Percentiles rank a stretch among this genome's conserved stretches.
Conservation (phyloP, 1,140 invertebrate genomes). For the Drosophila navojoa region DNA sequence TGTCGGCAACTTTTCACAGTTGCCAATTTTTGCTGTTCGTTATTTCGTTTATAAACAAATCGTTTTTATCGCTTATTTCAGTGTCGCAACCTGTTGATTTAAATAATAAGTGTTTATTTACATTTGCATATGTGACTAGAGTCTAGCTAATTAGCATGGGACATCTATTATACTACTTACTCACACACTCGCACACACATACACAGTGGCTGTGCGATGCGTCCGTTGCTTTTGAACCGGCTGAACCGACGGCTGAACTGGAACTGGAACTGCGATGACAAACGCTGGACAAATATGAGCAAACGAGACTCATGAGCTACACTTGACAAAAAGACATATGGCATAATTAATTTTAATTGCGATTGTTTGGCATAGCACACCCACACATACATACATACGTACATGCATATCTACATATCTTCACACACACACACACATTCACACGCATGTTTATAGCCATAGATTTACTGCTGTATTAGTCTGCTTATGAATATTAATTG, state of each 20-base stretch:
- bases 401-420: neutral
- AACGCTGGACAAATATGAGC: constrained; percentile 71
- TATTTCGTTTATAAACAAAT: constrained; percentile 72
- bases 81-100: constrained; percentile 63
- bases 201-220: neutral
- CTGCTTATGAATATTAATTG: constrained; percentile 77
- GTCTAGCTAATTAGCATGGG: constrained; percentile 16
- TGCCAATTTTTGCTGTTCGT: constrained; percentile 31
- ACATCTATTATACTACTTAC: constrained; percentile 43
- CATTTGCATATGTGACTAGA: constrained; percentile 38
- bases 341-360: constrained; percentile 79
- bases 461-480: constrained; percentile 14
- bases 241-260: constrained; percentile 57
- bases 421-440: too few species aligned
- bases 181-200: neutral
- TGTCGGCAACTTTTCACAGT: constrained; percentile 16
- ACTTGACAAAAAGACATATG: constrained; percentile 62
- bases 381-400: too few species aligned
- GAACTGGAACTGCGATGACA: constrained; percentile 60
- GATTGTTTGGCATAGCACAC: constrained; percentile 20
- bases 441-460: neutral
- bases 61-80: constrained; percentile 52
- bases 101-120: constrained; percentile 34
- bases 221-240: constrained; percentile 43
- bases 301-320: constrained; percentile 35